Evolutionary conservation across 2,113 vertebrate species (phyloP).

Genomic region (Pholis gunnellus): DNA sequence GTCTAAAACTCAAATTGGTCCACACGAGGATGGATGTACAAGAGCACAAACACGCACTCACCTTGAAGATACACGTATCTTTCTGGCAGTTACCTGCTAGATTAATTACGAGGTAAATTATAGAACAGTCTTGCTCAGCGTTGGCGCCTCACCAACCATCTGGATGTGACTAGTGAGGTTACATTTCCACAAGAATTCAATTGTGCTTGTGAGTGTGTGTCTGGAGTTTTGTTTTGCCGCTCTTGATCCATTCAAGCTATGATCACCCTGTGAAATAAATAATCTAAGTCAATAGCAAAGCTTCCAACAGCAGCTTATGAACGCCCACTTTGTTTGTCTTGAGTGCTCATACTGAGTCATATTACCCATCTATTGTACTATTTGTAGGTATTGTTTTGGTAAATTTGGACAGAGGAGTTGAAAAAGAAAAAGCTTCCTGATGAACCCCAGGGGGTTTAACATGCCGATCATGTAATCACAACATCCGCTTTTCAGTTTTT

Average conservation of each 20-base stretch:
- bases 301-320: background rate
- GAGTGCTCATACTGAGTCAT: background rate
- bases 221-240: background rate
- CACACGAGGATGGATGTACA: background rate
- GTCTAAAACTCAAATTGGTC: conserved; percentile 12
- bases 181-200: conserved; percentile 20
- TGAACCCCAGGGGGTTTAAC: background rate
- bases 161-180: conserved; percentile 36
- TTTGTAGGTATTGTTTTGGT: background rate
- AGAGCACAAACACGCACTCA: conserved; percentile 31
- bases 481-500: background rate
- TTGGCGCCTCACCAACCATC: conserved; percentile 38
- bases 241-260: conserved; percentile 25
- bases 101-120: conserved; percentile 57
- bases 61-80: conserved; percentile 24
- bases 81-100: conserved; percentile 26
- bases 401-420: background rate
- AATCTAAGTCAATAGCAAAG: conserved; percentile 4
- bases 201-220: conserved; percentile 31
- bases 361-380: background rate
- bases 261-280: conserved; percentile 8
- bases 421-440: background rate
- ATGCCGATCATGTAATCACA: conserved; percentile 2
- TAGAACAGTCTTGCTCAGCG: conserved; percentile 24
- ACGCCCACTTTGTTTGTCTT: background rate